A percentile compares a stretch with the other conserved stretches of the same genome.
Evolutionary conservation across 35 echinoderm and acorn worm species (phyloP).

Genomic region (Anneissia japonica): DNA sequence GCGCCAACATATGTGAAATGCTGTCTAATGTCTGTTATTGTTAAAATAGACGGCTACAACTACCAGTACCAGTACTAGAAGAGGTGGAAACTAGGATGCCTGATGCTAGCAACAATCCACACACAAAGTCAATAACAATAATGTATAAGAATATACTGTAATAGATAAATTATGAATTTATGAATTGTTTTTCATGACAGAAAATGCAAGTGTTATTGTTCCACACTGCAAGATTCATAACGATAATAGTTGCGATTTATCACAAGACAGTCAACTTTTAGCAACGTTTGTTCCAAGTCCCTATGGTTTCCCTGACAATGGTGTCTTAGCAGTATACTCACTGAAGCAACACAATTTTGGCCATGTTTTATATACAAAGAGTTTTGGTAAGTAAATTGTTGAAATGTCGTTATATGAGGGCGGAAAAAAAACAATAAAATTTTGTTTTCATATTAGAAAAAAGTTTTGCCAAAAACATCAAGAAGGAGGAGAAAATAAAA

Average conservation of each 20-base stretch:
- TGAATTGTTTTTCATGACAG: conserved; percentile 34
- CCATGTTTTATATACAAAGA: conserved; percentile 67
- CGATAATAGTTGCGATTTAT: conserved; percentile 89
- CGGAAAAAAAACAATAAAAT: neutral
- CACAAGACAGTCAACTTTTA: conserved; percentile 55
- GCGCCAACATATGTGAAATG: no score
- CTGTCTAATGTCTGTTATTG: no score
- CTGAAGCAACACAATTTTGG: conserved; percentile 74
- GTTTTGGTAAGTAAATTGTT: conserved; percentile 65
- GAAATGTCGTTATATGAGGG: neutral
- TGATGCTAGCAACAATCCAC: no score
- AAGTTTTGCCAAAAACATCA: neutral
- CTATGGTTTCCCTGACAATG: conserved; percentile 76
- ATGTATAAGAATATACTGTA: no score
- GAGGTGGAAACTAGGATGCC: no score
- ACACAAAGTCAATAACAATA: no score
- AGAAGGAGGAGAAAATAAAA: neutral
- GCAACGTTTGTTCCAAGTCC: conserved; percentile 81
- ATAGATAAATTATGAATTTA: no score
- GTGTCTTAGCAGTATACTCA: conserved; percentile 67
- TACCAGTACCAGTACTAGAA: no score
- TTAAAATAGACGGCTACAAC: no score
- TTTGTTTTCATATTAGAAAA: neutral
- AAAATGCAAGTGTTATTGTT: conserved; percentile 59
- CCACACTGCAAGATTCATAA: conserved; percentile 89